Base-by-base conservation (phyloP, 2,888 invertebrate species). In the Pyrgus malvae region DNA sequence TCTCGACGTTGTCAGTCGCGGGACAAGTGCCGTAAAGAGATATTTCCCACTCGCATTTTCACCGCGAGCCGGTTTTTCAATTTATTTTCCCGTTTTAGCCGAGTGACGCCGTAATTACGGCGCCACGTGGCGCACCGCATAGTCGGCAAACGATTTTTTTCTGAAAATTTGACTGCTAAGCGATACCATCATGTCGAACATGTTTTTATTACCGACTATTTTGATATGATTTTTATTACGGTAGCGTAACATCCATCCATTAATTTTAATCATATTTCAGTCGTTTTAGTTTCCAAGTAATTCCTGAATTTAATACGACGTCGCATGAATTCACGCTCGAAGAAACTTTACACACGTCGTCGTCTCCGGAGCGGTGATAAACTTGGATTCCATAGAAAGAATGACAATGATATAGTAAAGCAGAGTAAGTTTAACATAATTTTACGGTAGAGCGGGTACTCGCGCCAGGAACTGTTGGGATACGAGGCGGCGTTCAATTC, bases 11-110 rank as follows among this genome's bases (percentile, higher is more conserved):
- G 80, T 80, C 82, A 77, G 76, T 76, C 68, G 74, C 66, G 75
- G 72, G 69, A 74, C 76, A 78, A 83, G 80, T 73, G 74, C 75
- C 75, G 74, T 73, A 69, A 72, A 81, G 77, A 77, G 76, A 81
- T 80, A 81, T 83, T 80, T 80, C 79, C 80, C 74, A 72, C 74
- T 71, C 74, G 69, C 68, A 80, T 83, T 83, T 84, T 83, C 76
- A 79, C 78, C 74, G 77, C 74, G 74, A 78, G 76, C 73, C 71
- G 80, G 79, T 79, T 86, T 86, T 87, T 86, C 83, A 87, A 86
- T 88, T 87, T 83, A 86, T 88, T 83, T 82, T 72, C 76, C 72
- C 78, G 82, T 83, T 87, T 85, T 83, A 81, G 77, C 76, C 73
- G 77, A 82, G 76, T 83, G 83, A 80, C 75, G 80, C 74, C 76